Percentiles rank a stretch among this genome's conserved stretches.
Evolutionary conservation across 2,888 invertebrate species (phyloP).

Genomic region (Apeira syringaria): DNA sequence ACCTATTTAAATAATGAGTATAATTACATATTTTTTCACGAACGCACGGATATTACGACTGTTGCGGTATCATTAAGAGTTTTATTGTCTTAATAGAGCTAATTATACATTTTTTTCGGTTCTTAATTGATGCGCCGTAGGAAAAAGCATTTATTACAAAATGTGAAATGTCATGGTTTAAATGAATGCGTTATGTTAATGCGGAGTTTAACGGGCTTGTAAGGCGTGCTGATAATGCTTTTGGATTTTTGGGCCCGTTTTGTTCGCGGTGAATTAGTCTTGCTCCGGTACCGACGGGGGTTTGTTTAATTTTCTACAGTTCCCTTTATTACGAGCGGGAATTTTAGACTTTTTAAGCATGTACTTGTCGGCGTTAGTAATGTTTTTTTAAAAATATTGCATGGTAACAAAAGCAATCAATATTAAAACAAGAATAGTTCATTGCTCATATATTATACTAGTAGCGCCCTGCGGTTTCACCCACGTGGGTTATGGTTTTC

Average conservation of each 20-base stretch:
- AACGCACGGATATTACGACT: slow-evolving; percentile 78
- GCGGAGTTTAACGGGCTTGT: slow-evolving; percentile 69
- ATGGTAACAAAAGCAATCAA: no score
- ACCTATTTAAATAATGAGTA: slow-evolving; percentile 83
- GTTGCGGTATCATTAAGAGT: slow-evolving; percentile 82
- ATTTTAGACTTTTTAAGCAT: slow-evolving; percentile 2
- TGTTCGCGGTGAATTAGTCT: slow-evolving; percentile 77
- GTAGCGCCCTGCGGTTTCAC: no score
- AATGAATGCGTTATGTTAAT: slow-evolving; percentile 82
- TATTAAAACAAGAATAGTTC: no score
- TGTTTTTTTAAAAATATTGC: no score
- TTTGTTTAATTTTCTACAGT: slow-evolving; percentile 65
- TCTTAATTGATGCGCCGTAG: slow-evolving; percentile 79
- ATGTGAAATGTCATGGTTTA: slow-evolving; percentile 83
- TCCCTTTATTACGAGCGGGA: slow-evolving; percentile 42
- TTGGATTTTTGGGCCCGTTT: slow-evolving; percentile 56
- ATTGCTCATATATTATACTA: no score
- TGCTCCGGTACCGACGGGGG: slow-evolving; percentile 66
- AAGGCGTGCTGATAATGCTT: slow-evolving; percentile 67
- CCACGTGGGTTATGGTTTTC: no score
- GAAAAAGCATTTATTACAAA: slow-evolving; percentile 80
- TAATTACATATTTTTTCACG: slow-evolving; percentile 82
- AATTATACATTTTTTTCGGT: slow-evolving; percentile 83
- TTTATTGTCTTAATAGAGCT: slow-evolving; percentile 83
- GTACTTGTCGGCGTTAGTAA: no score